Evolutionary conservation across 2,888 invertebrate species (phyloP).

Genomic region (Pseudococcus jackbeardsleyi): DNA sequence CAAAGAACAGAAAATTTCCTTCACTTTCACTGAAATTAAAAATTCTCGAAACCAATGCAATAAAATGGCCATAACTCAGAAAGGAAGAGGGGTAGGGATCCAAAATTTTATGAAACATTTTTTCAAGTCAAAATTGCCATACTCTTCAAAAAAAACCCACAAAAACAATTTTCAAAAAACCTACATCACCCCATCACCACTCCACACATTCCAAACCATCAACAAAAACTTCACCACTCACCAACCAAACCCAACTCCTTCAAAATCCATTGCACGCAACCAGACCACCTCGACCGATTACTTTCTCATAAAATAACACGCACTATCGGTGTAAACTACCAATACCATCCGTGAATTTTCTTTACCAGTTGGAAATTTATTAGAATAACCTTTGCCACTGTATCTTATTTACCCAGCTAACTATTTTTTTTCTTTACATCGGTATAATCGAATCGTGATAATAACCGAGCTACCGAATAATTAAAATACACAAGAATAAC

Average conservation of each 20-base stretch:
- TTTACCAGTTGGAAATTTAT: conserved; percentile 12
- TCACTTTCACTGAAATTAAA: too few relatives aligned
- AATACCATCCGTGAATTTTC: neutral
- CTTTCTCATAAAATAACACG: conserved; percentile 33
- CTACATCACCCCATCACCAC: too few relatives aligned
- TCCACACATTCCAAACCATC: neutral
- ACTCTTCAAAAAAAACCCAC: too few relatives aligned
- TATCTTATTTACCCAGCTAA: conserved; percentile 11
- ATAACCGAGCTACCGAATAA: conserved; percentile 43
- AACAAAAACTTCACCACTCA: neutral
- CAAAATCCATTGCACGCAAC: neutral
- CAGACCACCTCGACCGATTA: neutral
- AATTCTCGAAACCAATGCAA: too few relatives aligned
- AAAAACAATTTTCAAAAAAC: too few relatives aligned
- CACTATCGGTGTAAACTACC: conserved; percentile 7
- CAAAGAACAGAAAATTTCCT: too few relatives aligned
- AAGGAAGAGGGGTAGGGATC: too few relatives aligned
- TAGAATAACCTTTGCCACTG: conserved; percentile 37
- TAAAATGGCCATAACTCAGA: too few relatives aligned
- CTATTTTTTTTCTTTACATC: neutral
- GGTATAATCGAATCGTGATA: conserved; percentile 29
- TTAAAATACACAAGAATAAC: conserved; percentile 46
- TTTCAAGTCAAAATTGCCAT: too few relatives aligned
- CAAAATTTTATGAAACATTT: too few relatives aligned
- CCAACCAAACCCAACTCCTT: neutral